Percentiles rank a stretch among this genome's conserved stretches.
Conservation (phyloP, 2,797 vertebrate genomes). For the Trematomus bernacchii region DNA sequence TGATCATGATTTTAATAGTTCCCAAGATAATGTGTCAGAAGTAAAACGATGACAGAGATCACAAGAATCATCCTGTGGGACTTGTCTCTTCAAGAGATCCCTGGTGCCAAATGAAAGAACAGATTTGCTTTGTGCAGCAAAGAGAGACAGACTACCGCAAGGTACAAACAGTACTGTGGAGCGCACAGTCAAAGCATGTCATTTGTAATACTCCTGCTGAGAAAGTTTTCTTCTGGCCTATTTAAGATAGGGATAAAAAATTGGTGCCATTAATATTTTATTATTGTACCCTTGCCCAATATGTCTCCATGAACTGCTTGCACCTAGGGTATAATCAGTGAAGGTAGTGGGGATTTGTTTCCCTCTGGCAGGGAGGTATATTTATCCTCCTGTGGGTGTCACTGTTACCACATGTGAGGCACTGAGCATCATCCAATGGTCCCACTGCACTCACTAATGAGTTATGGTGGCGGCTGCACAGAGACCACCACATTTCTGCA, state of each 20-base stretch:
- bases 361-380: constrained; percentile 41
- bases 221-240: constrained; percentile 67
- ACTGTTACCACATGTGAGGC: constrained; percentile 82
- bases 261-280: constrained; percentile 67
- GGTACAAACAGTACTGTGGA: constrained; percentile 38
- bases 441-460: constrained; percentile 73
- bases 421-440: constrained; percentile 53
- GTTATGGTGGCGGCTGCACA: constrained; percentile 63
- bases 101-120: constrained; percentile 37
- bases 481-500: constrained; percentile 68
- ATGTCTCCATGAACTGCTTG: constrained; percentile 61
- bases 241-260: constrained; percentile 70
- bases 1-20: constrained; percentile 65
- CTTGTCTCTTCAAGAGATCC: constrained; percentile 26
- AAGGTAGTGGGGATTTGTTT: constrained; percentile 54
- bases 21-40: constrained; percentile 55
- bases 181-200: constrained; percentile 37
- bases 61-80: constrained; percentile 34
- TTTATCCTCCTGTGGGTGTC: constrained; percentile 84
- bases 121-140: constrained; percentile 37
- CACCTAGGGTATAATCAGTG: constrained; percentile 66
- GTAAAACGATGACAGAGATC: constrained; percentile 38
- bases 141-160: constrained; percentile 23
- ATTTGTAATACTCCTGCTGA: constrained; percentile 54
- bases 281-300: constrained; percentile 72